Percentiles rank a stretch among this genome's conserved stretches.
Evolutionary conservation across 1,140 invertebrate species (phyloP).

Genomic region (Bombus fervidus): DNA sequence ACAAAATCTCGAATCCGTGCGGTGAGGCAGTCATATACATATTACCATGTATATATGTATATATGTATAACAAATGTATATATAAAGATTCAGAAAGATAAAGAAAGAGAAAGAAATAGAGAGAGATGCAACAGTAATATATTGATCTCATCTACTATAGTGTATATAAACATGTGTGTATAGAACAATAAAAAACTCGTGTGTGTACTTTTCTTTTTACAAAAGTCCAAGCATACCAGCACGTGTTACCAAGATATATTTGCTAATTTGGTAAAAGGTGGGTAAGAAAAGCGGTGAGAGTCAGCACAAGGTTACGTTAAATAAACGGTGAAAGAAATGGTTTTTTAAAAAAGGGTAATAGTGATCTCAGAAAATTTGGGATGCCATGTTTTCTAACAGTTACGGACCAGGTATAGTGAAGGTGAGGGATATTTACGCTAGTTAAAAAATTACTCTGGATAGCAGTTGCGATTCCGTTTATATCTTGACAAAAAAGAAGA

Average conservation of each 20-base stretch:
- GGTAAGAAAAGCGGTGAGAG: conserved; percentile 78
- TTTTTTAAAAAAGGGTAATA: conserved; percentile 30
- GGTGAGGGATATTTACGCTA: conserved; percentile 70
- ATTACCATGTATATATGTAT: conserved; percentile 42
- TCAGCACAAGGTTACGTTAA: conserved; percentile 72
- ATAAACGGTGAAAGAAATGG: conserved; percentile 53
- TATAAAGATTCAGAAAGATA: conserved; percentile 32
- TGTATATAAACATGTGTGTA: conserved; percentile 57
- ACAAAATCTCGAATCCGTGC: conserved; percentile 54
- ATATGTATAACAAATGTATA: conserved; percentile 37
- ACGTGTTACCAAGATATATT: conserved; percentile 67
- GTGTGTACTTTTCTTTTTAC: conserved; percentile 61
- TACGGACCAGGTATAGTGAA: conserved; percentile 59
- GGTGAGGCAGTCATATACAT: conserved; percentile 52
- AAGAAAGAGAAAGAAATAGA: conserved; percentile 52
- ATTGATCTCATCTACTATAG: conserved; percentile 61
- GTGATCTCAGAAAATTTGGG: conserved; percentile 56
- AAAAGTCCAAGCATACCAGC: conserved; percentile 70
- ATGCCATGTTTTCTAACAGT: conserved; percentile 73
- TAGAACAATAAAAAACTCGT: conserved; percentile 66
- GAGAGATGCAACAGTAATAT: conserved; percentile 65
- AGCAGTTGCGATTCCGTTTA: conserved; percentile 65
- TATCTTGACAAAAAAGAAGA: background rate
- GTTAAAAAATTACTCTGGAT: conserved; percentile 67
- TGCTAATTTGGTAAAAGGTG: conserved; percentile 74